Conservation (phyloP, 2,797 vertebrate genomes). For the Bradypodion ventrale region DNA sequence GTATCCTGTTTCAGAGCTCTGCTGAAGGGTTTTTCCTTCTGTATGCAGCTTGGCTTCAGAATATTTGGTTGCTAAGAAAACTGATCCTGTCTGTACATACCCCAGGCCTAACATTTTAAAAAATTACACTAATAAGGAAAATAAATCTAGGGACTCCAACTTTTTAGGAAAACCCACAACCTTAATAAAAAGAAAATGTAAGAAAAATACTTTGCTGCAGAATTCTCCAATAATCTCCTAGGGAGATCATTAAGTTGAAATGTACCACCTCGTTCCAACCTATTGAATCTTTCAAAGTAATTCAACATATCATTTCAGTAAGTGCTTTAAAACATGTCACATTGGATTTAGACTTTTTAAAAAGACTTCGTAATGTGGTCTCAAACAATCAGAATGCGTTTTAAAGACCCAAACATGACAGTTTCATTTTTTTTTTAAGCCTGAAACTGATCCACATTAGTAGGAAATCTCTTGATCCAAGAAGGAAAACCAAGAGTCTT, state of each 20-base stretch:
- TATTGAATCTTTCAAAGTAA: conserved; percentile 50
- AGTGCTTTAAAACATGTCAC: conserved; percentile 23
- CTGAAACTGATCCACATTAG: conserved; percentile 21
- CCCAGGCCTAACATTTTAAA: background rate
- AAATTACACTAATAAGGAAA: background rate
- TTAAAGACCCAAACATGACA: conserved; percentile 37
- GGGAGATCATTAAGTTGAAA: conserved; percentile 25
- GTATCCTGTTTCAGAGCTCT: conserved; percentile 32
- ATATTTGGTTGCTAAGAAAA: conserved; percentile 30
- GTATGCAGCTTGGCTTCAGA: conserved; percentile 7
- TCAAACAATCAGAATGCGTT: conserved; percentile 35
- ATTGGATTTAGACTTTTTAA: conserved; percentile 29
- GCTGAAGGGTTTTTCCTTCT: conserved; percentile 27
- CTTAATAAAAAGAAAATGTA: conserved; percentile 8
- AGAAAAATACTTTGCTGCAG: background rate
- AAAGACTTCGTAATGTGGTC: conserved; percentile 21
- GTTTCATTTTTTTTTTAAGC: conserved; percentile 42
- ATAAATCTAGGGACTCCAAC: background rate
- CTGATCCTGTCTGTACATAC: background rate
- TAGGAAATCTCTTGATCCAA: conserved; percentile 51
- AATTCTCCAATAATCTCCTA: conserved; percentile 20
- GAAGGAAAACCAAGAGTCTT: background rate
- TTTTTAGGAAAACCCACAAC: conserved; percentile 10
- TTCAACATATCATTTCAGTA: conserved; percentile 33
- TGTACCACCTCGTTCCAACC: background rate